Evolutionary conservation across 2,797 vertebrate genomes (phyloP).

Genomic region (Chaetodon trifasciatus): DNA sequence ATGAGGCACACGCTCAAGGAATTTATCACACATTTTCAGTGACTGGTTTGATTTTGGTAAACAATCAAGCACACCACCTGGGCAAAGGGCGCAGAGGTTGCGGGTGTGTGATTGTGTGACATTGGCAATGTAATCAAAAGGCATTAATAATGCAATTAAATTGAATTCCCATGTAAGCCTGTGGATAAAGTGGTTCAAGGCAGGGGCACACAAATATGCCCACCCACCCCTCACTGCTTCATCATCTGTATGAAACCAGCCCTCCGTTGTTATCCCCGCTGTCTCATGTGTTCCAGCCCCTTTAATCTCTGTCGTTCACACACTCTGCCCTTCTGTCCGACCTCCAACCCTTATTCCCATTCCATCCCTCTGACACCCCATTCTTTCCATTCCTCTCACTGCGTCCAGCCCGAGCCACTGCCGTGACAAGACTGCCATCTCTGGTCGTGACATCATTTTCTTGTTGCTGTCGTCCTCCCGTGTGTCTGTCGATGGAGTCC

Average conservation of each 20-base stretch:
- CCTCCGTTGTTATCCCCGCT: conserved; percentile 43
- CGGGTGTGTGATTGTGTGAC: conserved; percentile 55
- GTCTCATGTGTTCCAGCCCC: conserved; percentile 63
- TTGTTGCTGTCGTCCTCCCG: conserved; percentile 26
- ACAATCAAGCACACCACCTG: conserved; percentile 52
- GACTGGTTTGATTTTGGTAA: conserved; percentile 58
- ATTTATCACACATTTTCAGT: conserved; percentile 42
- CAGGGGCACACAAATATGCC: conserved; percentile 42
- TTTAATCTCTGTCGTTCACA: conserved; percentile 77
- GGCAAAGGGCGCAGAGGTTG: conserved; percentile 52
- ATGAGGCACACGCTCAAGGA: conserved; percentile 18
- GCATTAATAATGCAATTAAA: conserved; percentile 79
- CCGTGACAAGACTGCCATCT: conserved; percentile 78
- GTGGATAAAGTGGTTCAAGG: conserved; percentile 62
- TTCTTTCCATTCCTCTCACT: conserved; percentile 40
- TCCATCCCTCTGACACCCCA: conserved; percentile 55
- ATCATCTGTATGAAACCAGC: conserved; percentile 62
- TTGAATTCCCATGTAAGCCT: conserved; percentile 66
- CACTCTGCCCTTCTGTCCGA: conserved; percentile 74
- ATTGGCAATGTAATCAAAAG: conserved; percentile 71
- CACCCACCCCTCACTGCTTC: conserved; percentile 48
- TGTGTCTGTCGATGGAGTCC: conserved; percentile 59
- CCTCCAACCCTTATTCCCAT: conserved; percentile 75
- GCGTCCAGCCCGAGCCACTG: conserved; percentile 5
- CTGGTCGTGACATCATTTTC: conserved; percentile 54